Evolutionary conservation across 1,140 invertebrate species (phyloP), one percentile per base, ranked within the genome.

Genomic region (Hesperophylax magnus): DNA sequence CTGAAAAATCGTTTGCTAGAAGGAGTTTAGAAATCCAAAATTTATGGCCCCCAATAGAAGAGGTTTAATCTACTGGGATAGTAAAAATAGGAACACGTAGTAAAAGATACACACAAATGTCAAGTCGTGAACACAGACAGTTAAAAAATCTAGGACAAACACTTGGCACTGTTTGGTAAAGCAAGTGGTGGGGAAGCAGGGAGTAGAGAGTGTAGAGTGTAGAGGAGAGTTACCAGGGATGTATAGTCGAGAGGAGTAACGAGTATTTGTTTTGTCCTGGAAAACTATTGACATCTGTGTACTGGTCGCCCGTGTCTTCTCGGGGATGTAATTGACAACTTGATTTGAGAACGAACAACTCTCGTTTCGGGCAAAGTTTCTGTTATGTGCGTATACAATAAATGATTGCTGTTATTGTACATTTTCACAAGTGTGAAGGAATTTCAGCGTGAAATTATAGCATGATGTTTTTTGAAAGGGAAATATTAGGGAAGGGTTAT

Each of bases 141-240:
- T 71, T 71, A 71, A 71, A 67, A 71, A 71, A 71, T 71, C 34
- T 71, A 20, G 67, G 47, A 47, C 67, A 71, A 71, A 71, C 34
- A 71, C 67, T 71, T 71, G 63, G 63, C 22, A 31, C 63, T 34
- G 63, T 53, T 67, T 71, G 67, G 67, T n/a, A 71, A 52, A 71
- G 39, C 39, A 52, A 71, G 39, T 47, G 11, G 39, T n/a, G 17
- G 39, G 67, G 22, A 47, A 65, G 7, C 24, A 3, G 61, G 20
- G 24, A 22, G 24, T 7, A 6, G 61, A 65, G 24, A 31, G 61
- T 65, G 18, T 47, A 14, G 39, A 11, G n/a, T n/a, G n/a, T n/a
- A n/a, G 39, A 67, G 63, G 31, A n/a, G 8, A 31, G 24, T 4
- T 67, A 34, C 63, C 63, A 67, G 63, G 22, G 31, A 4, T 67